Conservation (phyloP, 2,888 invertebrate genomes). For the Xestia sexstrigata region DNA sequence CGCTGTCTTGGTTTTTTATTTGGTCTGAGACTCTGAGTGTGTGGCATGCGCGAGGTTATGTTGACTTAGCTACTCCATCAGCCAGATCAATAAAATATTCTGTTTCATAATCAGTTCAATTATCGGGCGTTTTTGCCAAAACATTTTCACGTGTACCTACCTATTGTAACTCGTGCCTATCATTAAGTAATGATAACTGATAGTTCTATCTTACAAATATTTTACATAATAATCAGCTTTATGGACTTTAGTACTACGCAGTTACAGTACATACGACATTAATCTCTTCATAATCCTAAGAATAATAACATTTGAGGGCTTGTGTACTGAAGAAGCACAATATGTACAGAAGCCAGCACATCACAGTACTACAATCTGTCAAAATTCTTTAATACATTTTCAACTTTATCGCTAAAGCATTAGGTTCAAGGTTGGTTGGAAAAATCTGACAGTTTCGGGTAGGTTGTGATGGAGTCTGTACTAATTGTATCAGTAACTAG, state of each 20-base stretch:
- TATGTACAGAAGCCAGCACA: too few species aligned
- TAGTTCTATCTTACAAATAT: constrained; percentile 25
- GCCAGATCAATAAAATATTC: neutral
- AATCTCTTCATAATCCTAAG: constrained; percentile 10
- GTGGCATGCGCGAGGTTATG: too few species aligned
- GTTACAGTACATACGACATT: neutral
- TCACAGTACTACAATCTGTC: too few species aligned
- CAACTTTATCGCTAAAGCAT: too few species aligned
- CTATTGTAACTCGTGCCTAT: neutral
- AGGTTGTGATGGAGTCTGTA: too few species aligned
- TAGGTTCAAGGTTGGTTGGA: too few species aligned
- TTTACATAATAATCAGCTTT: constrained; percentile 10
- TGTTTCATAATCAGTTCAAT: neutral
- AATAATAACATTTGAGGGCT: constrained; percentile 8
- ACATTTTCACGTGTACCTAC: neutral
- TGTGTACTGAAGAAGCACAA: neutral
- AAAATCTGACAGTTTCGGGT: too few species aligned
- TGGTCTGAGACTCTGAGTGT: too few species aligned
- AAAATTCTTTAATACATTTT: too few species aligned
- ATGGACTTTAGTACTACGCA: constrained; percentile 23
- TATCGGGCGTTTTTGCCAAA: neutral
- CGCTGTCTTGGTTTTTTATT: too few species aligned
- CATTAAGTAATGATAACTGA: neutral
- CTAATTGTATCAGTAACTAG: neutral
- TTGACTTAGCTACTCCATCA: too few species aligned